Evolutionary conservation across 1,140 invertebrate species (phyloP).

Genomic region (Dendroctonus ponderosae): DNA sequence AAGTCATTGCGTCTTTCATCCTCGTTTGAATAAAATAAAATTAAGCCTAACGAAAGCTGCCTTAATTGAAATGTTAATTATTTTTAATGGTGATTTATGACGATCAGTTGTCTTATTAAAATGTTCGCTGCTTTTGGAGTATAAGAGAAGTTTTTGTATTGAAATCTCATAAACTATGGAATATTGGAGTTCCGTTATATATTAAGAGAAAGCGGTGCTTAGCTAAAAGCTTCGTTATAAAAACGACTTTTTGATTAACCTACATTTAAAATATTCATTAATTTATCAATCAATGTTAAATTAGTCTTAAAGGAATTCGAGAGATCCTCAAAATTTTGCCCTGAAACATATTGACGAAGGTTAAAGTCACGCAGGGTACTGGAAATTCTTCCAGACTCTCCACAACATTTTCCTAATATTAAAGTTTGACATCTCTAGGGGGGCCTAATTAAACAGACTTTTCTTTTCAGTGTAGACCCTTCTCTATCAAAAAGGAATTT

Average conservation of each 20-base stretch:
- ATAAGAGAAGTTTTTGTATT: not conserved
- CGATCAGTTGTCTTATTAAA: slow-evolving; percentile 2
- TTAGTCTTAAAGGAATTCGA: slow-evolving; percentile 21
- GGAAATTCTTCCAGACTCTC: slow-evolving; percentile 26
- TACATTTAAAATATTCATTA: not conserved
- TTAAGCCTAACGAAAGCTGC: not conserved
- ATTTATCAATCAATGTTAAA: slow-evolving; percentile 14
- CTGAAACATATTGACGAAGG: slow-evolving; percentile 28
- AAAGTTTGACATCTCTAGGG: slow-evolving; percentile 21
- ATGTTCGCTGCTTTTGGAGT: not conserved
- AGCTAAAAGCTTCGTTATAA: not conserved
- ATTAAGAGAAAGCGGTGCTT: too few species aligned
- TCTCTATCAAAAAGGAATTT: slow-evolving; percentile 34
- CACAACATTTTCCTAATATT: slow-evolving; percentile 30
- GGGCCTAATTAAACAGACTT: slow-evolving; percentile 28
- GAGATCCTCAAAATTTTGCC: slow-evolving; percentile 28
- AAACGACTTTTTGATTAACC: not conserved
- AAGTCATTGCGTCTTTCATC: too few species aligned
- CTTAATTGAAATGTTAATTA: slow-evolving; percentile 5
- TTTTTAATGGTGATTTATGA: slow-evolving; percentile 9
- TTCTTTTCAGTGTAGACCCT: slow-evolving; percentile 32
- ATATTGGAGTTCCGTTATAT: not conserved
- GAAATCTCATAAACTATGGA: slow-evolving; percentile 1
- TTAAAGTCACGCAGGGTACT: slow-evolving; percentile 15
- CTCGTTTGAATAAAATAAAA: too few species aligned